These are phyloP conservation scores for Enoplosus armatus DNA, from an alignment of 2,797 vertebrate genomes.

Conservation along the genomic window DNA sequence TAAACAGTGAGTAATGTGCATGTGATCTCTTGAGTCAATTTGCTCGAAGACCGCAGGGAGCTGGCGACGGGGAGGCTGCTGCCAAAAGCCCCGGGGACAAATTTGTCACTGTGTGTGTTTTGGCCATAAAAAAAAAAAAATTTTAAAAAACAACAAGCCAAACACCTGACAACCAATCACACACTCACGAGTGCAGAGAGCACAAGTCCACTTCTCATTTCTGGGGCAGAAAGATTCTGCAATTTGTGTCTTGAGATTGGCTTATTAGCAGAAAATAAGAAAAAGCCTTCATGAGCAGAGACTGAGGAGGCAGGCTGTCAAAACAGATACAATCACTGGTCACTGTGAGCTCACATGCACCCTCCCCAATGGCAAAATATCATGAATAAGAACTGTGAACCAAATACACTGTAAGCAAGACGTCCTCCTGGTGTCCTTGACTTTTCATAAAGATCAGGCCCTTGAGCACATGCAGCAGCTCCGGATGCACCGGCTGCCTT, in stretches of 20 bases:
- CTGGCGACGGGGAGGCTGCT: constrained; percentile 13
- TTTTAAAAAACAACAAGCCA: neutral
- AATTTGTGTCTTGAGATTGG: constrained; percentile 38
- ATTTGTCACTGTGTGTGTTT: constrained; percentile 33
- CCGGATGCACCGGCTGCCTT: constrained; percentile 59
- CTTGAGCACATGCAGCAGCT: constrained; percentile 3
- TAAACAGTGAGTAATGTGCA: constrained; percentile 59
- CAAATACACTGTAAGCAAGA: constrained; percentile 22
- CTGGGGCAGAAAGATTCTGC: constrained; percentile 23
- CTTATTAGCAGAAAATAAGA: constrained; percentile 57
- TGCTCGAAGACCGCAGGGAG: constrained; percentile 43
- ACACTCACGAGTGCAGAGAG: constrained; percentile 6
- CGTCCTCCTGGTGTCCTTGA: constrained; percentile 55
- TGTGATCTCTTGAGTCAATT: constrained; percentile 69
- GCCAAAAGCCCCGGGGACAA: constrained; percentile 37
- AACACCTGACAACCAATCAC: constrained; percentile 37
- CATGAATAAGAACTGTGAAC: constrained; percentile 31
- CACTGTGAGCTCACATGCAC: neutral
- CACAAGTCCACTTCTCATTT: constrained; percentile 22
- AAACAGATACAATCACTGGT: constrained; percentile 43
- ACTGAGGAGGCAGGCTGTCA: constrained; percentile 43
- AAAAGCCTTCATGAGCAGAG: constrained; percentile 33
- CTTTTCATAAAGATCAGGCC: constrained; percentile 44
- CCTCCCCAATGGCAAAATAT: constrained; percentile 18
- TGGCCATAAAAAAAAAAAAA: neutral